Base-by-base conservation (phyloP, 2,888 invertebrate species). In the Aphidius colemani region DNA sequence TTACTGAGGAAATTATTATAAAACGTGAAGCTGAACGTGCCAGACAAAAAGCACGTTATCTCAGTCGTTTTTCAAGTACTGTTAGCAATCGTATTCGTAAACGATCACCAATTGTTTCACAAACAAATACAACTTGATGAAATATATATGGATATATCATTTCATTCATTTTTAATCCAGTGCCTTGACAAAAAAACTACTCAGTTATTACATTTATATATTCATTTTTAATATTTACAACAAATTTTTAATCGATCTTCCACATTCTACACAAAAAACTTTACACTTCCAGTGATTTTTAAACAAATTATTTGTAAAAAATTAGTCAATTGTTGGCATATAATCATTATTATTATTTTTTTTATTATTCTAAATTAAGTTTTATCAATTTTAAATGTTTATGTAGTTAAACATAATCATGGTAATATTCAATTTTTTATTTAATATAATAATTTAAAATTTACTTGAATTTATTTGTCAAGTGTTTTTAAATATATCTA, bases 1-100 rank as follows among this genome's bases (percentile, higher is more conserved):
- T 89, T 69, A 87, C 90, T 9, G 91, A 90, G 74, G 91, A 91
- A 75, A 87, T 89, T 67, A 90, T 92, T 67, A 89, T 93, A 65
- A 87, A 88, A 71, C 86, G 89, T 69, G 92, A 91, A 79, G 86
- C 87, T 55, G 83, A 85, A 63, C 81, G 86, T 69, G 86, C 87
- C 1, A 78, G 76, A 30, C 69, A 72, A 61, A 67, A 70, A 58
- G 57, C 68, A 7, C 66, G 70, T 48, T 64, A 70, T 9, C 67
- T 64, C 3, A 68, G 67, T 49, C 69, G 67, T 61, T 71, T 71
- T 49, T 63, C 65, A 2, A 56, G 49, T 13, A 60, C 66, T 9
- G 66, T 68, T 13, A 69, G 70, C 9, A 67, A 72, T 60, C 67
- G 69, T 60, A 45, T 73, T 11, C 71, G 70, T 11, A 69, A 64